These are phyloP conservation scores for Casuarius casuarius DNA, from an alignment of 2,113 vertebrate species.

Conservation along the genomic window DNA sequence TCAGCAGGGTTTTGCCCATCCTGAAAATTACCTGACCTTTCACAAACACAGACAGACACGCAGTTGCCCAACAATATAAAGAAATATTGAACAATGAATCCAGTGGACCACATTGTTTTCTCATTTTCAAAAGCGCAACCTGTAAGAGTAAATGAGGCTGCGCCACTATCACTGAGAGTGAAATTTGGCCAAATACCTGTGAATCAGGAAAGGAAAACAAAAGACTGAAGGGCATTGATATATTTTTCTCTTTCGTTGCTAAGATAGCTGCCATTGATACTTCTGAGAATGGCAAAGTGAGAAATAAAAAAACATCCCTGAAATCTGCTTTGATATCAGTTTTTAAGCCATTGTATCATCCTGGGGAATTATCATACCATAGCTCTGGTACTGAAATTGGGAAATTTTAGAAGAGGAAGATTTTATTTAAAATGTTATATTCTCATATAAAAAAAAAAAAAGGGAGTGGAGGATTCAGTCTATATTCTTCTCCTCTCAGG, in stretches of 20 bases:
- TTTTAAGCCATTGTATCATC: neutral
- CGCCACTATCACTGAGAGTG: neutral
- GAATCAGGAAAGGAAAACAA: neutral
- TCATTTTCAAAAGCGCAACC: neutral
- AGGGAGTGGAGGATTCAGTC: neutral
- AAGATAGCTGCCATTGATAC: neutral
- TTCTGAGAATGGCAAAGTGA: neutral
- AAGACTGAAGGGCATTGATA: neutral
- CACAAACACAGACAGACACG: neutral
- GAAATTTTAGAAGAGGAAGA: neutral
- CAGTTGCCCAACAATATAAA: neutral
- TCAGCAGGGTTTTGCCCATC: neutral
- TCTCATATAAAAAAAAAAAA: slow-evolving; percentile 7
- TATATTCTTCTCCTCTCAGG: slow-evolving; percentile 11
- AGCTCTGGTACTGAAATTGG: neutral
- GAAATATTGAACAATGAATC: neutral
- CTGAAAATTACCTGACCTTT: neutral
- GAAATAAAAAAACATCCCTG: neutral
- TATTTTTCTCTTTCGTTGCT: neutral
- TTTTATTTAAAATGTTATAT: slow-evolving; percentile 37
- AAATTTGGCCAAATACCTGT: neutral
- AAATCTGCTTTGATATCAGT: slow-evolving; percentile 17
- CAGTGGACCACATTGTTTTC: rapidly evolving
- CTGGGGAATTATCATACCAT: neutral
- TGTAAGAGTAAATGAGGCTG: neutral